Base-by-base conservation (phyloP, 1,140 invertebrate species). In the Asobara japonica region DNA sequence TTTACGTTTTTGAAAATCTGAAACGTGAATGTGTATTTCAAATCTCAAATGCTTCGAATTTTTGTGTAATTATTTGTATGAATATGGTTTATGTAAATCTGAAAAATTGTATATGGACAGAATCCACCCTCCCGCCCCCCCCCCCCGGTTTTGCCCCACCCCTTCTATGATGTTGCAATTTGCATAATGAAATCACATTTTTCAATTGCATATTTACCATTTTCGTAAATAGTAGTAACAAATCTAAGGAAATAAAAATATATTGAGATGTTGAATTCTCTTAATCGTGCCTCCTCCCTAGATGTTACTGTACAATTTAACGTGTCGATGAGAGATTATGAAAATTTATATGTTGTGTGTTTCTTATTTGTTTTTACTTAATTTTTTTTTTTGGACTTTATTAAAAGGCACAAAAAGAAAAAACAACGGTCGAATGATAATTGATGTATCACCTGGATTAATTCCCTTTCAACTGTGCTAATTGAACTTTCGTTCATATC, bases 381-480 rank as follows among this genome's bases (percentile, higher is more conserved):
- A n/a, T n/a, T n/a, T n/a, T n/a, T 45, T 45, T 45, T 69, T 67
- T 69, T 51, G 29, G 22, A 48, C 51, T 29, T 60, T 25, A 69
- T 69, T 60, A 18, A 69, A 68, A 25, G 20, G 66, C 60, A 60
- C 66, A 69, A 68, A 68, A 68, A n/a, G n/a, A n/a, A n/a, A n/a
- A n/a, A n/a, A n/a, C n/a, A n/a, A 60, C 33, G 36, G 27, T 31
- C 60, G 29, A 30, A 69, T 60, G 29, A 56, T 56, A 31, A 51
- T 56, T 30, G 18, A 56, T 30, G 18, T 16, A 60, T 25, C 51
- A 20, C 51, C 51, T 27, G 3, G 10, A 27, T 56, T 3, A 56
- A 56, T 25, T 56, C 51, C 51, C 22, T 10, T n/a, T 56, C 51
- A 25, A 10, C 18, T 27, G 18, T 22, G 13, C 51, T 36, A 22